phyloP scores from a whole-genome alignment of 1,140 invertebrate species.

The Alviniconcha marisindica region DNA sequence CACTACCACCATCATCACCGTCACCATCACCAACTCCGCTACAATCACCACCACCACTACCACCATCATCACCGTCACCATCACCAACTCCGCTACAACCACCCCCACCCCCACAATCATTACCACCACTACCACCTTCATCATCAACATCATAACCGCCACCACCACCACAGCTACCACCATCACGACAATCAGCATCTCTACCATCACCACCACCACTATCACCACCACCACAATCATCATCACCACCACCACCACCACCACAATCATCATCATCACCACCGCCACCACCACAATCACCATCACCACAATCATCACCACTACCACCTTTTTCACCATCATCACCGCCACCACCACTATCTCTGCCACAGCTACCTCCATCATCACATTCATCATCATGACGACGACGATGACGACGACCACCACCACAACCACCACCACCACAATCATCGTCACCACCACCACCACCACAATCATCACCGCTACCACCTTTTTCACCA shows the following conservation, averaged over 20 bases:
- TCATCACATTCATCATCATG: background rate
- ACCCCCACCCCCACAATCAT: background rate
- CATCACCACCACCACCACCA: too few relatives aligned
- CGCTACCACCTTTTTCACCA: too few relatives aligned
- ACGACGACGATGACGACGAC: too few relatives aligned
- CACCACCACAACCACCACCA: background rate
- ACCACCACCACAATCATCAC: too few relatives aligned
- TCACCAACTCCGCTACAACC: background rate
- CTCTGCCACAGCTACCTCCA: background rate
- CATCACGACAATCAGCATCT: background rate
- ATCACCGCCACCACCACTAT: background rate
- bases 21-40: background rate
- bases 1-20: conserved; percentile 14
- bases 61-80: conserved; percentile 8
- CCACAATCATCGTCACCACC: too few relatives aligned
- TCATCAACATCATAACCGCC: background rate
- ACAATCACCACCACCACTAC: background rate
- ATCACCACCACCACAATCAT: too few relatives aligned
- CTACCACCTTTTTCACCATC: background rate
- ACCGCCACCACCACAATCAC: background rate
- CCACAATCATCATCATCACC: too few relatives aligned
- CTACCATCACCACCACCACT: background rate
- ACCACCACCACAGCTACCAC: background rate
- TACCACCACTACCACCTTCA: background rate
- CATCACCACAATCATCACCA: conserved; percentile 20